Evolutionary conservation across 1,140 invertebrate genomes (phyloP), one percentile per base, ranked within the genome.

Genomic region (Halesus radiatus): DNA sequence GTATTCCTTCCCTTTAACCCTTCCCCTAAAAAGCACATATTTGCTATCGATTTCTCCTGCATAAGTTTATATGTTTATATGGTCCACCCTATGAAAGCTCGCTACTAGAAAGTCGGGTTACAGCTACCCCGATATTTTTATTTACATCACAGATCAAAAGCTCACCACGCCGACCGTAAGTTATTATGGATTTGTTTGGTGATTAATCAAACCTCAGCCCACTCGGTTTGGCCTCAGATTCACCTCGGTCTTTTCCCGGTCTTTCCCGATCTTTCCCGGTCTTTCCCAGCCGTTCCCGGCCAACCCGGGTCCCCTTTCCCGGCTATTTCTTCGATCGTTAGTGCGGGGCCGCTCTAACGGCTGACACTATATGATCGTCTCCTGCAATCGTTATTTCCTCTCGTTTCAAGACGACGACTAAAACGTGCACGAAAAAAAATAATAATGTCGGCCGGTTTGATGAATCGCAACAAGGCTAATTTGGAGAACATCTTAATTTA

Each of bases 111-210:
- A 50, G 66, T 16, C 15, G 18, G 53, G 66, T 32, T 26, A 29
- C 5, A 53, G 74, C 22, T 4, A 76, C 79, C 26, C 52, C 15
- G 53, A 68, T 23, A 76, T 80, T 66, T 56, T 56, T 72, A 76
- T 80, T 22, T 56, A 62, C 54, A 53, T 58, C 64, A 10, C 70
- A 77, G 45, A 77, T 62, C 75, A 77, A 76, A 77, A 62, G 56
- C 74, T 62, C 73, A 37, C 52, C 37, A 45, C 74, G 26, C 53
- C 76, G 66, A 29, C 60, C 23, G 56, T 76, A 77, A 79, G 78
- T 79, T 82, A 80, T 79, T 80, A 77, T 80, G 76, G 81, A 82
- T 82, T 82, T 82, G 81, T 80, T 77, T 74, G 66, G 58, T 79
- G 58, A 82, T 82, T 79, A 70, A 82, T 82, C 81, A 82, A 64